Base-by-base conservation (phyloP, 2,888 invertebrate genomes). In the Calephelis perditalis region DNA sequence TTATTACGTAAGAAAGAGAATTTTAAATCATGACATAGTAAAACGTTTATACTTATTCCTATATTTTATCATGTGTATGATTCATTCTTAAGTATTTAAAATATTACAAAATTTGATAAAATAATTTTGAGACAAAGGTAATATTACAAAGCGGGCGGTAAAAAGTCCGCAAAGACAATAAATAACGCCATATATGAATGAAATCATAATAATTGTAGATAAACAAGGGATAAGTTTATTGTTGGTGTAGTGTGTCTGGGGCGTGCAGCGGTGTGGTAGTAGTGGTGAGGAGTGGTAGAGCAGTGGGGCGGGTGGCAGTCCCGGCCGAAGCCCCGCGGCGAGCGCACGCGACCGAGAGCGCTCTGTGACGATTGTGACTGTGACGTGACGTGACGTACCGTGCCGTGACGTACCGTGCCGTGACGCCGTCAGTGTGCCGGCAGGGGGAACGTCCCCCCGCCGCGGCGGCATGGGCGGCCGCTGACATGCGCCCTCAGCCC, bases 401-500 rank as follows among this genome's bases (percentile, higher is more conserved):
- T 58, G 58, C 44, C 46, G 57, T 46, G 26, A 63, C 66, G 73
- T 66, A 71, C 67, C 46, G 46, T 47, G 47, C 63, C 62, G 67
- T 66, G 65, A 44, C 59, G 61, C 63, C 62, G 66, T 64, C 64
- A 60, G 62, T 55, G 69, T 57, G 60, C 63, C 40, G 52, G 46
- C 60, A 62, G 65, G 63, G 63, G 61, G 40, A 75, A 71, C 69
- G 73, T 67, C 69, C 65, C 71, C 75, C 75, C 76, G 75, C 72
- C 73, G 73, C 74, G 75, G 78, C 71, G 72, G 72, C 70, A 71
- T 69, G 71, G 82, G 68, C 79, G 88, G 72, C 82, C 80, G 82
- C 82, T 82, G 78, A 79, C 76, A 77, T 79, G 76, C 75, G 73
- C 76, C 77, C 78, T 82, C 87, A 79, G 84, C 85, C 78, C 82